Base-by-base conservation (phyloP, 2,888 invertebrate species). In the Sesamia inferens region DNA sequence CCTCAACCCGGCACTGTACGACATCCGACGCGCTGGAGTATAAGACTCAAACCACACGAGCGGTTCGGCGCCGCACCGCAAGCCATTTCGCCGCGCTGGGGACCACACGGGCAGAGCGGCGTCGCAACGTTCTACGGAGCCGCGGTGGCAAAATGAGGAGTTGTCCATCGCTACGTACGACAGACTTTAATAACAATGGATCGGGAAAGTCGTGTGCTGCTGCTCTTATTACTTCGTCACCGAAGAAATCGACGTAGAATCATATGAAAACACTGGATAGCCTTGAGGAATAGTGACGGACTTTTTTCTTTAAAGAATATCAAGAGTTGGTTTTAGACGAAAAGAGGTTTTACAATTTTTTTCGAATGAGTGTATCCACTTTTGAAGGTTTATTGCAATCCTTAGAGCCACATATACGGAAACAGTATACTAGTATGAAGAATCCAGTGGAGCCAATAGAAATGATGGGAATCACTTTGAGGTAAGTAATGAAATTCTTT, bases 351-450 rank as follows among this genome's bases (percentile, higher is more conserved):
- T 85, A 79, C 63, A 80, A 74, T 73, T 83, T 76, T 42, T 84
- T 84, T 83, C 61, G 81, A 80, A 81, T 44, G 44, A 44, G 44
- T 44, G 44, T 44, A 44, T 48, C 71, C 42, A 77, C 57, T 76
- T 85, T 80, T 54, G 67, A 80, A 68, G 8, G 69, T 78, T 82
- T 85, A 76, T 76, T 85, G 59, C 11, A 78, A 68, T 57, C 75
- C 63, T 76, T 82, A 79, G 72, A 78, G 47, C 83, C 81, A 80
- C 83, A 84, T 76, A 65, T 84, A 79, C 68, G 67, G 65, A 78
- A 78, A 64, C 76, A 82, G 66, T 84, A 83, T 71, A 81, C 76
- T 75, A 83, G 78, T 59, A 72, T 74, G 74, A 82, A 80, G 61
- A 74, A 75, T 70, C 79, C 84, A 68, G 71, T 84, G 59, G 82